Percentiles rank a stretch among this genome's conserved stretches.
Conservation (phyloP, 2,888 invertebrate genomes). For the Iphiclides podalirius region DNA sequence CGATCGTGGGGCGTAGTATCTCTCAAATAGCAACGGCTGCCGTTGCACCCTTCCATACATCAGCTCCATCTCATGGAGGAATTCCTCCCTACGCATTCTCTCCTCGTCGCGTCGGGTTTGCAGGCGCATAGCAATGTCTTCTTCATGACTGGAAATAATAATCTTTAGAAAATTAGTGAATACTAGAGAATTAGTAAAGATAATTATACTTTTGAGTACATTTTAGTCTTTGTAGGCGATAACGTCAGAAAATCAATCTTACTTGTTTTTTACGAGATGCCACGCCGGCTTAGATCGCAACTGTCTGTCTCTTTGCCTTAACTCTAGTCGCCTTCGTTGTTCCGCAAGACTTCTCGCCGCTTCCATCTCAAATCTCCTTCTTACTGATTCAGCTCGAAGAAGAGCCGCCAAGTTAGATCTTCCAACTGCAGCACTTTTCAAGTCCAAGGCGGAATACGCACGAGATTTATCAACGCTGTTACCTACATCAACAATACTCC, state of each 20-base stretch:
- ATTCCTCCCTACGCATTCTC: constrained; percentile 83
- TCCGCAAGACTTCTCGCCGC: constrained; percentile 80
- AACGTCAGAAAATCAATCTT: no score
- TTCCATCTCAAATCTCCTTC: constrained; percentile 82
- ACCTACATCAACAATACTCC: constrained; percentile 49
- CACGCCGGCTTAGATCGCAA: constrained; percentile 84
- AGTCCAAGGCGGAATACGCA: constrained; percentile 69
- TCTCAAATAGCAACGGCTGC: constrained; percentile 85
- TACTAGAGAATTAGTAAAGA: no score
- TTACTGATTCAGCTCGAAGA: constrained; percentile 81
- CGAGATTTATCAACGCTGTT: constrained; percentile 49
- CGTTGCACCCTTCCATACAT: constrained; percentile 85
- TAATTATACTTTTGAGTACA: no score
- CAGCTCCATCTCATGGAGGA: constrained; percentile 84
- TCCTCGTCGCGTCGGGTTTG: constrained; percentile 85
- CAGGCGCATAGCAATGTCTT: constrained; percentile 84
- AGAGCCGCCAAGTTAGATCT: constrained; percentile 84
- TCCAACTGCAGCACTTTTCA: constrained; percentile 59
- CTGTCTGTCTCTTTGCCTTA: constrained; percentile 80
- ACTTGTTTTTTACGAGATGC: constrained; percentile 83
- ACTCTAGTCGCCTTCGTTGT: constrained; percentile 78
- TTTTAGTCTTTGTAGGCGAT: no score
- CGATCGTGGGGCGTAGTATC: constrained; percentile 82
- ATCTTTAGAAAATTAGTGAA: no score
- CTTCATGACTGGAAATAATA: constrained; percentile 73